These are phyloP conservation scores for Pachydiplax longipennis DNA, from an alignment of 2,888 invertebrate species.

Conservation along the genomic window DNA sequence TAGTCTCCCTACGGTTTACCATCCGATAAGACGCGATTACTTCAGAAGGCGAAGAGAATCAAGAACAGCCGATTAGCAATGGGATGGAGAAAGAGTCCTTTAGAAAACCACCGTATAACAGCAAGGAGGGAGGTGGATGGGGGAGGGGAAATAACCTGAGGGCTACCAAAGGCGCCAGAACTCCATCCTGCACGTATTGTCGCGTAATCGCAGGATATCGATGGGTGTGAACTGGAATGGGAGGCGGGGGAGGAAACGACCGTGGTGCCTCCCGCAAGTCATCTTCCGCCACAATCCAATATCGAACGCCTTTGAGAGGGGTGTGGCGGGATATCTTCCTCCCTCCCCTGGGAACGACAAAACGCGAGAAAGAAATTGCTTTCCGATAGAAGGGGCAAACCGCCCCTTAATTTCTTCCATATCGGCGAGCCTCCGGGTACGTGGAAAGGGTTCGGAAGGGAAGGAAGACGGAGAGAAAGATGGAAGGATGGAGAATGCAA, in stretches of 20 bases:
- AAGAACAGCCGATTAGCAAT: background rate
- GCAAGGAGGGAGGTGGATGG: background rate
- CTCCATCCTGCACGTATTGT: constrained; percentile 34
- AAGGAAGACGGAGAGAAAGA: background rate
- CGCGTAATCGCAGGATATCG: constrained; percentile 42
- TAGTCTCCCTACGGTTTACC: background rate
- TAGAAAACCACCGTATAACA: background rate
- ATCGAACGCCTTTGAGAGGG: background rate
- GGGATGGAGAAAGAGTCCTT: constrained; percentile 13
- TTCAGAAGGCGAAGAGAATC: background rate
- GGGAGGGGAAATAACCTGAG: constrained; percentile 11
- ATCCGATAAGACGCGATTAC: background rate
- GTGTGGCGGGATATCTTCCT: background rate
- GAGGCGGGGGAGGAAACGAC: background rate
- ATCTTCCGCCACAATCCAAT: constrained; percentile 16
- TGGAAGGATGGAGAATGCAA: background rate
- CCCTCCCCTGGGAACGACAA: background rate
- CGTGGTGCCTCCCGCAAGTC: background rate
- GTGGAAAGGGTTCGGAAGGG: background rate
- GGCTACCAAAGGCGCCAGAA: background rate
- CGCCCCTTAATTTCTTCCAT: constrained; percentile 43
- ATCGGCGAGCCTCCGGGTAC: constrained; percentile 29
- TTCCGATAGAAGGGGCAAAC: constrained; percentile 46
- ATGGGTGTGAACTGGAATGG: background rate
- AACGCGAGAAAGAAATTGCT: constrained; percentile 47